A percentile compares a stretch with the other conserved stretches of the same genome.
Conservation (phyloP, 2,113 vertebrate species). For the Hippocampus abdominalis region DNA sequence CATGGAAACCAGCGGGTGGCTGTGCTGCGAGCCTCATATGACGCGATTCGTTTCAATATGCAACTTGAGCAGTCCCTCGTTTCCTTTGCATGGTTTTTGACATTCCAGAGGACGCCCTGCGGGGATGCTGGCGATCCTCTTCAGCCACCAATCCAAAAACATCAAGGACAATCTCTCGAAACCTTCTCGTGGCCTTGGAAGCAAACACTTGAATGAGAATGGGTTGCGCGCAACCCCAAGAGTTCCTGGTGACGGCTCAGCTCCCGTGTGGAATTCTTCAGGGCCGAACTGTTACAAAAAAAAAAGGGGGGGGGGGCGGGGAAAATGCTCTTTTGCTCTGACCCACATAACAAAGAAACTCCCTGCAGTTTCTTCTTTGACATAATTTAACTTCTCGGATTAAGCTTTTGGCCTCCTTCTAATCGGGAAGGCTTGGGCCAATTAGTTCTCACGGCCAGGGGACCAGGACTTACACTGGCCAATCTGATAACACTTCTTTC, state of each 20-base stretch:
- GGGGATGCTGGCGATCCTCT: conserved; percentile 42
- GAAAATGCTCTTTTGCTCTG: conserved; percentile 29
- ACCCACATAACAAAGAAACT: conserved; percentile 50
- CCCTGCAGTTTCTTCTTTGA: conserved; percentile 33
- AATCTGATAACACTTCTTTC: conserved; percentile 14
- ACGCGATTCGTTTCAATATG: not conserved
- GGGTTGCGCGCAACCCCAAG: conserved; percentile 1
- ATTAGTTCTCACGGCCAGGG: conserved; percentile 10
- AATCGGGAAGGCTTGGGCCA: conserved; percentile 1
- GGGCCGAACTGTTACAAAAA: not conserved
- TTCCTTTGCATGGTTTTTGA: not conserved
- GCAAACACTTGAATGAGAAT: not conserved
- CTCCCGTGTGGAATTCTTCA: conserved; percentile 12
- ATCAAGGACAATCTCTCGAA: not conserved
- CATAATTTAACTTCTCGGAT: conserved; percentile 48
- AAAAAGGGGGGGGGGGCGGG: not conserved
- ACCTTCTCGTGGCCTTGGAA: not conserved
- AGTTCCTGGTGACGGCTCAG: conserved; percentile 23
- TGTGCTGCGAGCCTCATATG: not conserved
- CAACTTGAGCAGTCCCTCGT: not conserved
- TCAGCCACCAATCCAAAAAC: conserved; percentile 6
- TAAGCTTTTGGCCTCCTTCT: conserved; percentile 40
- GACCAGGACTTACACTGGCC: not conserved
- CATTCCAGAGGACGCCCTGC: not conserved
- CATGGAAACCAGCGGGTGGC: too few species aligned